A percentile compares a stretch with the other conserved stretches of the same genome.
Evolutionary conservation across 2,888 invertebrate genomes (phyloP).

Genomic region (Morpho deidamia): DNA sequence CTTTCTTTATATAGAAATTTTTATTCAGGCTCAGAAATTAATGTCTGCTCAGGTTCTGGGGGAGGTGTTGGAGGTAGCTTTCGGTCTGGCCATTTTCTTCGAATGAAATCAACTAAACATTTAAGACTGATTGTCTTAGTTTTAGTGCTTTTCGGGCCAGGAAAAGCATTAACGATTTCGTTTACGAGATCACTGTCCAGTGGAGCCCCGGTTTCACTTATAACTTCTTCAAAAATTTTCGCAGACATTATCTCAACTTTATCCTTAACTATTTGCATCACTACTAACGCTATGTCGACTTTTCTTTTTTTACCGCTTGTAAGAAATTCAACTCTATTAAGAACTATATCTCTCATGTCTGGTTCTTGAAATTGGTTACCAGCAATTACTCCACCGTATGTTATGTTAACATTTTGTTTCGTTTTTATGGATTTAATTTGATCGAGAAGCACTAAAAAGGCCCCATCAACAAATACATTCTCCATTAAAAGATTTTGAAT

Average conservation of each 20-base stretch:
- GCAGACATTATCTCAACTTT: conserved; percentile 28
- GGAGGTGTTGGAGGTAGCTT: conserved; percentile 47
- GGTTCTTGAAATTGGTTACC: conserved; percentile 28
- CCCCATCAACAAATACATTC: conserved; percentile 38
- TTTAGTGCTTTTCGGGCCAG: conserved; percentile 38
- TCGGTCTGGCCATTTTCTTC: conserved; percentile 53
- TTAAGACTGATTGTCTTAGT: conserved; percentile 39
- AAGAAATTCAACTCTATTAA: conserved; percentile 46
- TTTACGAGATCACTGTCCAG: conserved; percentile 42
- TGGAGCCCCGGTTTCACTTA: conserved; percentile 29
- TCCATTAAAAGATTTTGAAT: conserved; percentile 43
- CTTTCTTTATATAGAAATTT: conserved; percentile 20
- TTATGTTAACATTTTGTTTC: conserved; percentile 36
- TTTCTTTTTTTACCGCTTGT: conserved; percentile 36
- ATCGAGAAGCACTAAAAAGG: conserved; percentile 35
- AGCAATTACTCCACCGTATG: conserved; percentile 38
- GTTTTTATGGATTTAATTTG: conserved; percentile 31
- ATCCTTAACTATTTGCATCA: conserved; percentile 41
- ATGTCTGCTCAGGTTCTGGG: conserved; percentile 30
- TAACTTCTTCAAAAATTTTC: conserved; percentile 34
- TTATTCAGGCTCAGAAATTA: conserved; percentile 12
- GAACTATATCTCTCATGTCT: conserved; percentile 43
- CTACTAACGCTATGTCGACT: conserved; percentile 43
- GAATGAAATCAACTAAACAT: conserved; percentile 42
- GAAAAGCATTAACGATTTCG: conserved; percentile 38